Base-by-base conservation (phyloP, 1,140 invertebrate species). In the Triops longicaudatus region DNA sequence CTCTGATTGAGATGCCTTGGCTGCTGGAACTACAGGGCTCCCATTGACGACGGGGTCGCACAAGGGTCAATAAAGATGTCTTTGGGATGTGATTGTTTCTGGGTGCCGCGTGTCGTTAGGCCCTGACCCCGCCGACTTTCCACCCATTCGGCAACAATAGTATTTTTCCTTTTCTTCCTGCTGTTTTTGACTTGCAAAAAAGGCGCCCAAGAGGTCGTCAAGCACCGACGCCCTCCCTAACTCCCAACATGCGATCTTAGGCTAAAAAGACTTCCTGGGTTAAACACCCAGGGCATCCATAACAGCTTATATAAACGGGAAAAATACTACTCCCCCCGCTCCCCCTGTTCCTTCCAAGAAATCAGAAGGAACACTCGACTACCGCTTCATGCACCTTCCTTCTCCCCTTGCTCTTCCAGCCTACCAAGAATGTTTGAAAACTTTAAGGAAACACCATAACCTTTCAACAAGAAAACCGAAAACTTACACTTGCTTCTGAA, bases 21-120 rank as follows among this genome's bases (percentile, higher is more conserved):
- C 50, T 63, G 50, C 50, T 17, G 50, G 14, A 22, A 63, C 50
- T 63, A 22, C 50, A 22, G 50, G 50, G 14, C 17, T 14, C 31
- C 31, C 31, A 63, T 63, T 22, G 17, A 63, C 50, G 50, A 63
- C 50, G 14, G 31, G 50, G 50, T 63, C 14, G 50, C 50, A 63
- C 50, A 63, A 63, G 50, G 50, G 50, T 63, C 50, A 63, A 63
- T 63, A 63, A 63, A 63, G 50, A 63, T 63, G 50, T 63, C 50
- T 63, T 14, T 63, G 50, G 50, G 50, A 63, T 22, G 50, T 63
- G 50, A 63, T 63, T 63, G 50, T 63, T 63, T 63, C 50, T 63
- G 50, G 50, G 50, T 63, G 50, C 50, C 50, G 50, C 50, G 50
- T 63, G 50, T 63, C 50, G 50, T 63, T 63, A n/a, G 50, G 50